Conservation (phyloP, 2,888 invertebrate species). For the Drosophila falleni region DNA sequence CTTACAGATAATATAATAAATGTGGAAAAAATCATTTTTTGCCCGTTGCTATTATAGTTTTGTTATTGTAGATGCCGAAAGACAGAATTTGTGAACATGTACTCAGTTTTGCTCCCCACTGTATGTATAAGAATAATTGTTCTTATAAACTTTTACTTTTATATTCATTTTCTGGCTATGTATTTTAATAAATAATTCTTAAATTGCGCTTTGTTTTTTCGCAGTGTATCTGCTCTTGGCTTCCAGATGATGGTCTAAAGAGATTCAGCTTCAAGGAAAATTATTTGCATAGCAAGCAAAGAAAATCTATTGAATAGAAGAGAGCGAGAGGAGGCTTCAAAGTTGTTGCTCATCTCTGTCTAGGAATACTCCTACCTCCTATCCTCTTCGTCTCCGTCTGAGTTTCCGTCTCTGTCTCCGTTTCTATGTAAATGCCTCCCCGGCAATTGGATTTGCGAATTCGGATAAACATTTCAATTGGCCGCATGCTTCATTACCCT, state of each 20-base stretch:
- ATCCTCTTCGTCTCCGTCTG: not conserved
- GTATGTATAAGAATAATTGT: too few relatives aligned
- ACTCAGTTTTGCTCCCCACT: too few relatives aligned
- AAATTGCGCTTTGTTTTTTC: too few relatives aligned
- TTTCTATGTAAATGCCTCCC: constrained; percentile 45
- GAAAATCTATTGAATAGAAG: constrained; percentile 42
- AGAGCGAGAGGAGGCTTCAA: constrained; percentile 10
- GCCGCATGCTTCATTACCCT: constrained; percentile 74
- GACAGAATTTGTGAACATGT: too few relatives aligned
- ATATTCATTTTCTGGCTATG: too few relatives aligned
- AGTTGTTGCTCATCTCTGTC: constrained; percentile 50
- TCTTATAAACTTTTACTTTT: too few relatives aligned
- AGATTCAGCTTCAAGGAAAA: constrained; percentile 38
- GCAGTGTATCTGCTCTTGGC: constrained; percentile 5
- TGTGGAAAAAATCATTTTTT: too few relatives aligned
- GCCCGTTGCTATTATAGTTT: too few relatives aligned
- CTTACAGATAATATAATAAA: too few relatives aligned
- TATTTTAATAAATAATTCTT: too few relatives aligned
- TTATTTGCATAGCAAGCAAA: constrained; percentile 35
- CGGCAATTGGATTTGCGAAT: constrained; percentile 76
- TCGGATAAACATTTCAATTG: constrained; percentile 79
- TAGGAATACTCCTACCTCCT: not conserved
- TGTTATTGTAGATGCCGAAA: too few relatives aligned
- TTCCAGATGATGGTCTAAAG: constrained; percentile 10
- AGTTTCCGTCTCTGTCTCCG: not conserved